Evolutionary conservation across 2,113 vertebrate species (phyloP), one percentile per base, ranked within the genome.

Genomic region (Sinosuthora webbiana): DNA sequence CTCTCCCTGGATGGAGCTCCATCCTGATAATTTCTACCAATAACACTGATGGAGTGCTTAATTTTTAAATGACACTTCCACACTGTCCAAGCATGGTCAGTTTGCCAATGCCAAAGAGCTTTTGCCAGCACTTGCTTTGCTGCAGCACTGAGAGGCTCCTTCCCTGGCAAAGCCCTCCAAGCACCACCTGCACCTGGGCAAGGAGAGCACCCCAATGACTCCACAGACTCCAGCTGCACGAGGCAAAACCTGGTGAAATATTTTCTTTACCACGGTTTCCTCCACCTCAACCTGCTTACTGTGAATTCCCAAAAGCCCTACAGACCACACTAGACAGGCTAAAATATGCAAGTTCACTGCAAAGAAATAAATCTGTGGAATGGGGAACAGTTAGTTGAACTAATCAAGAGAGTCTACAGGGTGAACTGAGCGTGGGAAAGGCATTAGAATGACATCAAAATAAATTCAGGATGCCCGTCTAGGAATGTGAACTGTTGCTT

Each of bases 401-500:
- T 80, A 56, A 91, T 65, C 37, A 69, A 56, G 73, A 60, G 84
- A 92, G 24, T 39, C 23, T 14, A 33, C 17, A 67, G 89, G 30
- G 74, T 45, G 57, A 95, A 39, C 10, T 0, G 21, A 89, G 74
- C 24, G 16, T 83, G 89, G 74, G 81, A 94, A 96, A 93, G 22
- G 27, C 56, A 87, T 85, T 23, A 52, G 60, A 96, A 73, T 2
- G 17, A 39, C 91, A 91, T 52, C 39, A 96, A 95, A 94, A 95
- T 87, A 92, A 96, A 95, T 89, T 87, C 90, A 93, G 73, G 62
- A 93, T 93, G 47, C 69, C 94, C 4, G 1, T 79, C 89, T 87
- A 91, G 83, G 89, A 97, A 96, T 62, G 57, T 77, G 80, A 94
- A 80, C 57, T 74, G 75, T 55, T 91, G 45, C 78, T 91, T 92